These are phyloP conservation scores for Leptobrachium ailaonicum DNA, from an alignment of 2,113 vertebrate species.

Conservation along the genomic window DNA sequence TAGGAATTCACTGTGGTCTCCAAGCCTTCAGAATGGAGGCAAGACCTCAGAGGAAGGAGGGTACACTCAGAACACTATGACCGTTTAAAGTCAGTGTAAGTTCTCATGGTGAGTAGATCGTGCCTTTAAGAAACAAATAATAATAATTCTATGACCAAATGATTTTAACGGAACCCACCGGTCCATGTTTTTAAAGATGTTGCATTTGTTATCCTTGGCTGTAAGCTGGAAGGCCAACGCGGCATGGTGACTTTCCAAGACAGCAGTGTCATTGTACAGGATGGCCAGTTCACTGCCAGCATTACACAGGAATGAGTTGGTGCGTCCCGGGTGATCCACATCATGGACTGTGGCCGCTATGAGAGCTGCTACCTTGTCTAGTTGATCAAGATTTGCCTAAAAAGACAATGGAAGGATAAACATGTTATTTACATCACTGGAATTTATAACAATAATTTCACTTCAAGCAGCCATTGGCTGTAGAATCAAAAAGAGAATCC, in stretches of 20 bases:
- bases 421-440: too few species aligned
- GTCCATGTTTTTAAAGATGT: slow-evolving; percentile 95
- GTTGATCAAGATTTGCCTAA: slow-evolving; percentile 87
- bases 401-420: background rate
- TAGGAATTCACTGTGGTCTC: too few species aligned
- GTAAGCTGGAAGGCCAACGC: slow-evolving; percentile 95
- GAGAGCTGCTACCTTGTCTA: slow-evolving; percentile 88
- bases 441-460: too few species aligned
- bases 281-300: slow-evolving; percentile 91
- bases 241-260: slow-evolving; percentile 92
- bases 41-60: too few species aligned
- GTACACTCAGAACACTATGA: too few species aligned
- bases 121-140: too few species aligned
- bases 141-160: background rate
- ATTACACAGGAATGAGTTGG: slow-evolving; percentile 95
- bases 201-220: slow-evolving; percentile 84
- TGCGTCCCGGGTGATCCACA: slow-evolving; percentile 89
- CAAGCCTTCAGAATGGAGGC: too few species aligned
- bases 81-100: too few species aligned
- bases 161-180: slow-evolving; percentile 66
- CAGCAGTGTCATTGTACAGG: slow-evolving; percentile 92
- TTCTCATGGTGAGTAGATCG: too few species aligned
- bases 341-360: slow-evolving; percentile 95
- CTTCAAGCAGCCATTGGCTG: too few species aligned
- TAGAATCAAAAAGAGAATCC: too few species aligned